Base-by-base conservation (phyloP, 1,140 invertebrate species). In the Melanaphis sacchari region DNA sequence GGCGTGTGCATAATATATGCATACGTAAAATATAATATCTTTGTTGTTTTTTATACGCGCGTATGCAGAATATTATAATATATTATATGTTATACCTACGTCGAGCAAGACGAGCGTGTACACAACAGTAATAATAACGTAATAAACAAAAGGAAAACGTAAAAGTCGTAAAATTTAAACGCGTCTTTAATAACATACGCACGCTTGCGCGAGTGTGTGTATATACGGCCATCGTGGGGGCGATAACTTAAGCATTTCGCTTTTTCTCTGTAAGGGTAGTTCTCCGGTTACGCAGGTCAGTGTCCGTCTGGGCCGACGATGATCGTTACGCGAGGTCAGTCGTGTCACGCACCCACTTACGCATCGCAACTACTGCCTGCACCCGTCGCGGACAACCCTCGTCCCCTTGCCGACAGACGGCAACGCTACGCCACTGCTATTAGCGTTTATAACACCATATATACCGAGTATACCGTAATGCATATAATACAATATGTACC, bases 211-310 rank as follows among this genome's bases (percentile, higher is more conserved):
- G 36, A 21, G 82, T 18, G 82, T 38, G 76, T 18, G 31, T 18
- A 49, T 18, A 49, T 49, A 49, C 46, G 36, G 0, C 5, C 36
- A 38, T 22, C 36, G 82, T 7, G 82, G 41, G 0, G 84, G 9
- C 15, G 49, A 26, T 54, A 54, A n/a, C 89, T 21, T 22, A 21
- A 26, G 49, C 46, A 38, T 49, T 89, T 89, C 49, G n/a, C 38
- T 89, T 89, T 89, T 38, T 41, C 36, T 22, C 36, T 24, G 52
- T n/a, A 90, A 40, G 88, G 52, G 54, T 66, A 41, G 91, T 59
- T 93, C 38, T 93, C 91, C 76, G 40, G 91, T 93, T 93, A 93
- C 91, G 91, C 91, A 93, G 91, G 91, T 93, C 91, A 93, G 91
- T 93, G 91, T 93, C 91, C 76, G 91, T 93, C 91, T 93, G 81